Evolutionary conservation across 1,140 invertebrate species (phyloP).

Genomic region (Gonatopus flavifemur): DNA sequence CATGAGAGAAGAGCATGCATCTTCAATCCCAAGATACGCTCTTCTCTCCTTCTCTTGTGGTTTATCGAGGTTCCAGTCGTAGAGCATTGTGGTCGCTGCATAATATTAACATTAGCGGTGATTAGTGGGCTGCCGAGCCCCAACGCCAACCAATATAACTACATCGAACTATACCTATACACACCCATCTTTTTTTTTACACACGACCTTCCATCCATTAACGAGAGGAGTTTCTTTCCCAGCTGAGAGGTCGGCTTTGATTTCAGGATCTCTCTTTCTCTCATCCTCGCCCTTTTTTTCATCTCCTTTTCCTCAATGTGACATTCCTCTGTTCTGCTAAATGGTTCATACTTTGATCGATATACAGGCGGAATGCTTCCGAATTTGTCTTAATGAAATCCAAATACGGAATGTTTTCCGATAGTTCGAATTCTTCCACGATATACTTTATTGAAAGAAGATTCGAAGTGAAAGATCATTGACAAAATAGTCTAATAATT

Average conservation of each 20-base stretch:
- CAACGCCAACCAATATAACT: slow-evolving; percentile 38
- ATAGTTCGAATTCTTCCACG: too few relatives aligned
- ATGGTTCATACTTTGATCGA: too few relatives aligned
- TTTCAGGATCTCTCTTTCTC: slow-evolving; percentile 20
- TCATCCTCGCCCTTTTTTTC: not conserved
- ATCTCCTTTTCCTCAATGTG: not conserved
- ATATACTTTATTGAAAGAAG: too few relatives aligned
- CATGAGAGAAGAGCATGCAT: slow-evolving; percentile 48
- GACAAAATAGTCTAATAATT: too few relatives aligned
- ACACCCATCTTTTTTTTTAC: slow-evolving; percentile 21
- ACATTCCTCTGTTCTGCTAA: slow-evolving; percentile 3
- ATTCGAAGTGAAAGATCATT: too few relatives aligned
- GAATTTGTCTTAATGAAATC: too few relatives aligned
- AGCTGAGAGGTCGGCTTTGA: slow-evolving; percentile 22
- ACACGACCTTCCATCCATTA: slow-evolving; percentile 47
- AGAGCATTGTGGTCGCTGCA: slow-evolving; percentile 51
- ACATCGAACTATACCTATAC: too few relatives aligned
- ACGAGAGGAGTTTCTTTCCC: slow-evolving; percentile 39
- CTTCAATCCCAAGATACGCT: slow-evolving; percentile 31
- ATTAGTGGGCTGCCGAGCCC: slow-evolving; percentile 47
- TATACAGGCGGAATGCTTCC: too few relatives aligned
- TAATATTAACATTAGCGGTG: slow-evolving; percentile 56
- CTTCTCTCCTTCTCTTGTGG: too few relatives aligned
- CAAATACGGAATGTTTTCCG: too few relatives aligned
- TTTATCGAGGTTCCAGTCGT: slow-evolving; percentile 47